Percentiles rank a stretch among this genome's conserved stretches.
Evolutionary conservation across 2,797 vertebrate genomes (phyloP).

Genomic region (Agapornis canus): DNA sequence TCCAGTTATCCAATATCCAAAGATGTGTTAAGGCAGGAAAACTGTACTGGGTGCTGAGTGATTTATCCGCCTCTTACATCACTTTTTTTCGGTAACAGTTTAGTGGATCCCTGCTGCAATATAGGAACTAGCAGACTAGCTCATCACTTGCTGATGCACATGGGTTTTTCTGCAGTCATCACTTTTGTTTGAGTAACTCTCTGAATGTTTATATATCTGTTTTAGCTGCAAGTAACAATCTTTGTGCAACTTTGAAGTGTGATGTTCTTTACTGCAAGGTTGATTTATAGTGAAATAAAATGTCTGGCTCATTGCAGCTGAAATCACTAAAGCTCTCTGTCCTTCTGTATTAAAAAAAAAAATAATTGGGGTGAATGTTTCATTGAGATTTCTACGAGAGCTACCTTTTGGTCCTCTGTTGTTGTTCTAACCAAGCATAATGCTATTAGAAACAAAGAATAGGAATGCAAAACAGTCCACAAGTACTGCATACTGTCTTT

Average conservation of each 20-base stretch:
- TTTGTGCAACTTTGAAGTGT: background rate
- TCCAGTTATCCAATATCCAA: background rate
- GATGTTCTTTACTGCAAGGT: background rate
- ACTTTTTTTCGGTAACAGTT: background rate
- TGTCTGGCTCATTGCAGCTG: background rate
- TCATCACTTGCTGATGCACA: background rate
- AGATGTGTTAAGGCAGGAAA: background rate
- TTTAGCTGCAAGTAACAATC: background rate
- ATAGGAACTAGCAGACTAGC: background rate
- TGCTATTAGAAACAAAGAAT: background rate
- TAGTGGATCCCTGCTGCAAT: background rate
- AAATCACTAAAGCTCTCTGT: background rate
- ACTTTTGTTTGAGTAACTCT: background rate
- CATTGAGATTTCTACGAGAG: rapidly evolving
- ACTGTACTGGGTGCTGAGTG: background rate
- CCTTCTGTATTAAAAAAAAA: background rate
- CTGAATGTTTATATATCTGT: background rate
- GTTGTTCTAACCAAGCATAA: background rate
- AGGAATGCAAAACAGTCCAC: background rate
- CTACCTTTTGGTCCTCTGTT: background rate
- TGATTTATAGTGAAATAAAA: background rate
- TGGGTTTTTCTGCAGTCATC: background rate
- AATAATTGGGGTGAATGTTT: background rate
- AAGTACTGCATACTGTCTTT: background rate
- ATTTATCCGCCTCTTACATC: background rate